Percentiles rank a stretch among this genome's conserved stretches.
These are phyloP conservation scores for Kradibia gibbosae DNA, from an alignment of 1,140 invertebrate species.

Conservation along the genomic window DNA sequence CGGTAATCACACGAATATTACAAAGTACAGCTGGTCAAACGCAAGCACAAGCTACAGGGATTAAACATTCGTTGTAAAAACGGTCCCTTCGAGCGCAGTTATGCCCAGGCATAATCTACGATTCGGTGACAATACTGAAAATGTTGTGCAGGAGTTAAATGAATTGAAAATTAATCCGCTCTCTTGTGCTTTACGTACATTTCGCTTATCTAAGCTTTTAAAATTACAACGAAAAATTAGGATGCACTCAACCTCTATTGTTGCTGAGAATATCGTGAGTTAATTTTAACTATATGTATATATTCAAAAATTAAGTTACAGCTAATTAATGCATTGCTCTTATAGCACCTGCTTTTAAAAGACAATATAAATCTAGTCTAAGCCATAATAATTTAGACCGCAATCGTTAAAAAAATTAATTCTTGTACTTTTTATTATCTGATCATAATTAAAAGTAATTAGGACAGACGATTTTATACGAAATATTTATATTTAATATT, in stretches of 20 bases:
- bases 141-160: constrained; percentile 65
- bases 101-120: constrained; percentile 72
- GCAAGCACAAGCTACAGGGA: constrained; percentile 79
- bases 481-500: too few species aligned
- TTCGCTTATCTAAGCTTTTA: constrained; percentile 78
- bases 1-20: constrained; percentile 84
- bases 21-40: constrained; percentile 79
- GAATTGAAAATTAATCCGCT: constrained; percentile 59
- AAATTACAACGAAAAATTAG: constrained; percentile 67
- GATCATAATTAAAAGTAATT: too few species aligned
- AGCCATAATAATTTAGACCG: too few species aligned
- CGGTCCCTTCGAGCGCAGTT: constrained; percentile 82
- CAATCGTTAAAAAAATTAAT: too few species aligned
- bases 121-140: constrained; percentile 60
- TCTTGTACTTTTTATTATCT: too few species aligned
- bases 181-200: constrained; percentile 78
- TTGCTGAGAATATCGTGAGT: constrained; percentile 57
- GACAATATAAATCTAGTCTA: too few species aligned
- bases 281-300: too few species aligned
- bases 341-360: too few species aligned
- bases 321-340: too few species aligned
- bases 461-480: too few species aligned
- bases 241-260: constrained; percentile 47
- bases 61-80: constrained; percentile 78
- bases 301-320: too few species aligned